Conservation (phyloP, 2,888 invertebrate genomes). For the Drosophila melanocephala region DNA sequence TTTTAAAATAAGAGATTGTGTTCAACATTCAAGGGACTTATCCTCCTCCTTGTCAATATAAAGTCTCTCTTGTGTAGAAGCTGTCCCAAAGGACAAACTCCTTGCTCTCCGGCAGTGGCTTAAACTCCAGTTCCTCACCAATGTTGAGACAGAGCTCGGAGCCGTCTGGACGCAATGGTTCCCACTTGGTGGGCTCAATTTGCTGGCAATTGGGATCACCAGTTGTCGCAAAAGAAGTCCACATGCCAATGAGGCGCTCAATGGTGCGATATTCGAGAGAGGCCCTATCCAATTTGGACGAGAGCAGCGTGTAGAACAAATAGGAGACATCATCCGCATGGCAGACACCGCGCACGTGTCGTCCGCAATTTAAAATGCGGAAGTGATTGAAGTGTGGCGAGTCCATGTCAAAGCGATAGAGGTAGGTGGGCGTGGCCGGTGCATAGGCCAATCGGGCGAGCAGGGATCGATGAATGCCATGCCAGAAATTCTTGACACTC, state of each 20-base stretch:
- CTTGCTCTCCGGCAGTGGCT: slow-evolving; percentile 74
- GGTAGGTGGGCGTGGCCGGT: slow-evolving; percentile 75
- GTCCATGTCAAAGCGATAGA: slow-evolving; percentile 84
- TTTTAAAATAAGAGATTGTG: background rate
- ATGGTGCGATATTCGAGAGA: slow-evolving; percentile 80
- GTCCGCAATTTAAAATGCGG: slow-evolving; percentile 78
- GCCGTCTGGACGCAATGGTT: slow-evolving; percentile 63
- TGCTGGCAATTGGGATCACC: slow-evolving; percentile 82
- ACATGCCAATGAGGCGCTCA: slow-evolving; percentile 83
- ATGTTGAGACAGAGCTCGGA: slow-evolving; percentile 80
- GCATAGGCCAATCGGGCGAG: slow-evolving; percentile 73
- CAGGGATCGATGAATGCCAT: slow-evolving; percentile 83
- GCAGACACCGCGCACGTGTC: slow-evolving; percentile 74
- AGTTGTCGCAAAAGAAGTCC: slow-evolving; percentile 81
- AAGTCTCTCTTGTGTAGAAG: slow-evolving; percentile 71
- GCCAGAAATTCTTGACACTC: slow-evolving; percentile 82
- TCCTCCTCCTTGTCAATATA: slow-evolving; percentile 31
- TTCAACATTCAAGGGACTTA: background rate
- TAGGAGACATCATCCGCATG: slow-evolving; percentile 85
- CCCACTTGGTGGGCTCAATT: slow-evolving; percentile 72
- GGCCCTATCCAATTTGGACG: slow-evolving; percentile 61
- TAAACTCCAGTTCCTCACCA: slow-evolving; percentile 73
- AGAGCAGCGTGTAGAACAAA: slow-evolving; percentile 76
- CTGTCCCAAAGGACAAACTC: slow-evolving; percentile 79
- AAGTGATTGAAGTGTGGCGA: slow-evolving; percentile 82